Base-by-base conservation (phyloP, 2,797 vertebrate species). In the Sphenopsis melanotis region DNA sequence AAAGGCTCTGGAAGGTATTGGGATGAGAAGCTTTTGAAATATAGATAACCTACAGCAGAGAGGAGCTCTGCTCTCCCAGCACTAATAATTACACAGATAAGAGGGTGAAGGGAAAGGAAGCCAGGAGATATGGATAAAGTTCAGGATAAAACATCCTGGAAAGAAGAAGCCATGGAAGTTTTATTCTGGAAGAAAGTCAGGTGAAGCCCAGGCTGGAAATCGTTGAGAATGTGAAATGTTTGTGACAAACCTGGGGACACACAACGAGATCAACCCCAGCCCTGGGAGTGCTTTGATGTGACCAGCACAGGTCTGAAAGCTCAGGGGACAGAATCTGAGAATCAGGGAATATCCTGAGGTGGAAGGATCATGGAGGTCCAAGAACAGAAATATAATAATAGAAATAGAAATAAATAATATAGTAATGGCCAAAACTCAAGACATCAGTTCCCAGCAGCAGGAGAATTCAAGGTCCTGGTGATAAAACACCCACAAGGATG, bases 11-110 rank as follows among this genome's bases (percentile, higher is more conserved):
- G 70, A 72, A 90, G 90, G 79, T 61, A 91, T 41, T 44, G 93
- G 96, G 95, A 86, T 81, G 95, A 78, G 94, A 95, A 93, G 93
- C 95, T 95, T 96, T 96, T 96, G 96, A 96, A 96, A 96, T 90
- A 94, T 64, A 95, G 95, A 96, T 96, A 96, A 96, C 96, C 96
- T 96, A 96, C 96, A 96, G 94, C 96, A 94, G 93, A 87, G 95
- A 83, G 71, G 82, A 91, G 83, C 89, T 83, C 84, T 91, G 74
- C 87, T 94, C 93, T 92, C 53, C 93, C 75, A 34, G 82, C 87
- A 34, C 85, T 68, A 70, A 69, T 85, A 66, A 83, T 93, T 95
- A 94, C 81, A 55, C 37, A 92, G 95, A 93, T 95, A 93, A 94
- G 93, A 89, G 44, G 60, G 75, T 41, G 65, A 86, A 65, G 94